Base-by-base conservation (phyloP, 2,888 invertebrate species). In the Lordiphosa andalusiaca region DNA sequence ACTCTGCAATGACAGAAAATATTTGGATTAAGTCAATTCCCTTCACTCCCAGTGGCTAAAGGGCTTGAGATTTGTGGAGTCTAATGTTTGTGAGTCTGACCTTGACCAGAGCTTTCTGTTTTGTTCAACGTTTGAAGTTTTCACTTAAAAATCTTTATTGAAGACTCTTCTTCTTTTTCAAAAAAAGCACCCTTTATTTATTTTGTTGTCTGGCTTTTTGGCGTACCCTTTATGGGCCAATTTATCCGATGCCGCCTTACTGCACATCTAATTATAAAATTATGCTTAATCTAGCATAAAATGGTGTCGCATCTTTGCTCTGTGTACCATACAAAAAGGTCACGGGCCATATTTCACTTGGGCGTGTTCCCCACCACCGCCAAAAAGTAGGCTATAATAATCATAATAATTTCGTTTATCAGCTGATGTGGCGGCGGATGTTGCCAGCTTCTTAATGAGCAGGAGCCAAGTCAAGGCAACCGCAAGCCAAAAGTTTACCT, bases 211-310 rank as follows among this genome's bases (percentile, higher is more conserved):
- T 42, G 42, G 13, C 30, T 30, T 30, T 42, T 44, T 44, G 25
- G 10, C 9, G 6, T 30, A 44, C 30, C 16, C 44, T 44, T 44
- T 33, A 33, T 47, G 30, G 13, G 30, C 25, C 12, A 33, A 6
- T 30, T 33, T 37, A 9, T 16, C 19, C 55, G 49, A 57, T 51
- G 61, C 64, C 57, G 61, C 64, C 57, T 55, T 48, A 19, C 48
- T 61, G 67, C 46, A 50, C 44, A 63, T 49, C 53, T 77, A 70
- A 74, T 73, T 74, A 74, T 76, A 70, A 76, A 76, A 73, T 76
- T 70, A 76, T 73, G 73, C 77, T 70, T 81, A 84, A 75, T 84
- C 75, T 74, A 69, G 68, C 74, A 71, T 63, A 66, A 67, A 75
- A 70, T 50, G 39, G 48, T 58, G 47, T 36, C 35, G 47, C 47